Percentiles rank a stretch among this genome's conserved stretches.
Evolutionary conservation across 1,140 invertebrate species (phyloP).

Genomic region (Colletes gigas): DNA sequence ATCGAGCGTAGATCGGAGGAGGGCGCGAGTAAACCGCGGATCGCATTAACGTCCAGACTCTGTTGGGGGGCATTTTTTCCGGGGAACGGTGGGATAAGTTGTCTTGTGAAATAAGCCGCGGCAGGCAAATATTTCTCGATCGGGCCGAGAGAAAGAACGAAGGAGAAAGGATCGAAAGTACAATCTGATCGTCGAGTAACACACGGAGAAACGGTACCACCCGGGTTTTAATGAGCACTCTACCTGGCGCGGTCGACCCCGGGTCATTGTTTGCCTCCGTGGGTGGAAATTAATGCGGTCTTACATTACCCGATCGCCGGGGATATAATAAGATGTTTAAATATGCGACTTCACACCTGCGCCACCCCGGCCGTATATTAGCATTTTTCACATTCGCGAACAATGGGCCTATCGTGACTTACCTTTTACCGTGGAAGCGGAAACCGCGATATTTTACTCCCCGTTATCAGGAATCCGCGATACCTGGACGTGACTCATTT

Average conservation of each 20-base stretch:
- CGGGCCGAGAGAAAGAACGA: slow-evolving; percentile 27
- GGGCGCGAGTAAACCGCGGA: background rate
- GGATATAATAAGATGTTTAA: slow-evolving; percentile 64
- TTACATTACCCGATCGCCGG: slow-evolving; percentile 47
- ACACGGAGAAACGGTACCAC: slow-evolving; percentile 52
- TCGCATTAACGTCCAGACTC: background rate
- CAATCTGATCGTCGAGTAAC: slow-evolving; percentile 46
- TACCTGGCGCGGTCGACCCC: slow-evolving; percentile 38
- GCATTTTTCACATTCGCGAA: slow-evolving; percentile 46
- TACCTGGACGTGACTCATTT: slow-evolving; percentile 28
- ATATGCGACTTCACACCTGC: slow-evolving; percentile 60
- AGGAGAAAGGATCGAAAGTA: slow-evolving; percentile 52
- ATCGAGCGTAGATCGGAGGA: background rate
- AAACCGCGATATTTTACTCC: slow-evolving; percentile 30
- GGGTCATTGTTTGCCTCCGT: slow-evolving; percentile 56
- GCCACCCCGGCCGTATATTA: slow-evolving; percentile 44
- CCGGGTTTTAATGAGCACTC: slow-evolving; percentile 56
- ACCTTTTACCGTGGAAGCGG: slow-evolving; percentile 55
- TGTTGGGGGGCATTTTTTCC: background rate
- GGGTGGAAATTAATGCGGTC: slow-evolving; percentile 64
- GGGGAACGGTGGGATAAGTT: background rate
- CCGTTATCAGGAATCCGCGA: slow-evolving; percentile 21
- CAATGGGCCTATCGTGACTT: slow-evolving; percentile 59
- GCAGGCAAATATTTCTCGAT: slow-evolving; percentile 4
- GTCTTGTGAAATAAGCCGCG: background rate